These are phyloP conservation scores for Dasysyrphus albostriatus DNA, from an alignment of 2,888 invertebrate genomes.

Conservation along the genomic window DNA sequence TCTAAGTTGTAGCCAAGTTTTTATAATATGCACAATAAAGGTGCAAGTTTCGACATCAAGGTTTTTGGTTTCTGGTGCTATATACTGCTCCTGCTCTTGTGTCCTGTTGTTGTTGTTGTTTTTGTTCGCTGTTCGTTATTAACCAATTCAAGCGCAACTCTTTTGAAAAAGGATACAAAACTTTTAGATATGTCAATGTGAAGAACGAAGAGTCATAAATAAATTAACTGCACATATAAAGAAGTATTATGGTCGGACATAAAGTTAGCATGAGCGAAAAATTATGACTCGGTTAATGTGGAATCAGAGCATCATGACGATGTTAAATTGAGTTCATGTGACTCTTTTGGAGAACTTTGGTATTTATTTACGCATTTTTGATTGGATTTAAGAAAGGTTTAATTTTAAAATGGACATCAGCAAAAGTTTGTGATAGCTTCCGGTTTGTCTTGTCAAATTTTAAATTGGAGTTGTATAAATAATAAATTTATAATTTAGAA, in stretches of 20 bases:
- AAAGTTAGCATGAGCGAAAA: constrained; percentile 13
- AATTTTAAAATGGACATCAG: no score
- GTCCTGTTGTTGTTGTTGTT: background rate
- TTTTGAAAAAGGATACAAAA: constrained; percentile 31
- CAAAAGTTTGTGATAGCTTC: no score
- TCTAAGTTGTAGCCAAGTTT: constrained; percentile 33
- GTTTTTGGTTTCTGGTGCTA: constrained; percentile 29
- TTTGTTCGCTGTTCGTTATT: constrained; percentile 14
- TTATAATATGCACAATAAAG: constrained; percentile 27
- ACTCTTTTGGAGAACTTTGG: background rate
- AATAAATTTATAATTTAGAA: no score
- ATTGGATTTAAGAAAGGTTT: background rate
- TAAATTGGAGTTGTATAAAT: no score
- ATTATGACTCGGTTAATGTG: constrained; percentile 30
- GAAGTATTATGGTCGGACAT: constrained; percentile 4
- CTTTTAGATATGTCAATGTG: constrained; percentile 47
- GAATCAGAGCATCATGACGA: constrained; percentile 1
- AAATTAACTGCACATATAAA: constrained; percentile 28
- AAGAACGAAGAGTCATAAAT: constrained; percentile 45
- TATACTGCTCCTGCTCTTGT: background rate
- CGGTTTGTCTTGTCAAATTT: no score
- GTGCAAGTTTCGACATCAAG: constrained; percentile 45
- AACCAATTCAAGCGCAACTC: constrained; percentile 42
- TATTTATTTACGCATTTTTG: background rate
- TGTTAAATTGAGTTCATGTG: constrained; percentile 16